Evolutionary conservation across 2,888 invertebrate genomes (phyloP).

Genomic region (Euspilapteryx auroguttella): DNA sequence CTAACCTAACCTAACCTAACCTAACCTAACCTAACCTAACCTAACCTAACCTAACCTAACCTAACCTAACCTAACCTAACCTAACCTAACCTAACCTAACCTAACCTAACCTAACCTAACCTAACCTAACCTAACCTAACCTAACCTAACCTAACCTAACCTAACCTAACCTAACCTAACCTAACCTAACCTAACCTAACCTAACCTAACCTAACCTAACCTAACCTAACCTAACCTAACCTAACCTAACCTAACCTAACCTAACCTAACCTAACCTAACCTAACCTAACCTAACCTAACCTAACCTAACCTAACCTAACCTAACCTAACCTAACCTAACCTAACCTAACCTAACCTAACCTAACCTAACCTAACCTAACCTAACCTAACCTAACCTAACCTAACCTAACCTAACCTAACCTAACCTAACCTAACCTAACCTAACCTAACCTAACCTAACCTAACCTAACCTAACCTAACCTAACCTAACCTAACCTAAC

Average conservation of each 20-base stretch:
- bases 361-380: slow-evolving; percentile 8
- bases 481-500: slow-evolving; percentile 8
- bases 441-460: slow-evolving; percentile 7
- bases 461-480: slow-evolving; percentile 7
- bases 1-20: slow-evolving; percentile 2
- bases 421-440: slow-evolving; percentile 7
- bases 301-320: slow-evolving; percentile 9
- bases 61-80: slow-evolving; percentile 3
- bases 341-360: slow-evolving; percentile 7
- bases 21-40: slow-evolving; percentile 3
- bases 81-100: slow-evolving; percentile 2
- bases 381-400: slow-evolving; percentile 1
- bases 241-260: slow-evolving; percentile 3
- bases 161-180: slow-evolving; percentile 4
- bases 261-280: slow-evolving; percentile 4
- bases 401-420: slow-evolving; percentile 7
- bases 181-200: slow-evolving; percentile 5
- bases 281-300: slow-evolving; percentile 2
- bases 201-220: slow-evolving; percentile 5
- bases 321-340: neutral
- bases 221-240: slow-evolving; percentile 5
- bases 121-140: slow-evolving; percentile 3
- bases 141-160: slow-evolving; percentile 2
- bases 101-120: slow-evolving; percentile 5
- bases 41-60: slow-evolving; percentile 3